Percentiles rank a stretch among this genome's conserved stretches.
These are phyloP conservation scores for Dorcus parallelipipedus DNA, from an alignment of 2,888 invertebrate genomes.

Conservation along the genomic window DNA sequence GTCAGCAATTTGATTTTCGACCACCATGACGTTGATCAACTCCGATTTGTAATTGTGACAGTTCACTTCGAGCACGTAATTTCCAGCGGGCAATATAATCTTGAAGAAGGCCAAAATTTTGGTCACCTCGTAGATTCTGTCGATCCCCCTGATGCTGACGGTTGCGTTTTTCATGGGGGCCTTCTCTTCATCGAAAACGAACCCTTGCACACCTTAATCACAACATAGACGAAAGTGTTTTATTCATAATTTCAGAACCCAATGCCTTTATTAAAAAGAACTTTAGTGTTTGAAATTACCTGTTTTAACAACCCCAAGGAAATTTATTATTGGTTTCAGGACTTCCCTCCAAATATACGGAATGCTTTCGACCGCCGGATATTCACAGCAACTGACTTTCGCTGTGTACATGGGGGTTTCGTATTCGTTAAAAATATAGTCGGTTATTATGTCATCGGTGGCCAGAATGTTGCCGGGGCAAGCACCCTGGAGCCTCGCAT, in stretches of 20 bases:
- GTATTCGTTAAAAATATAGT: conserved; percentile 60
- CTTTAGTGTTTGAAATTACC: conserved; percentile 45
- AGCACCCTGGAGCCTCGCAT: conserved; percentile 38
- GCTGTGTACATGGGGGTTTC: conserved; percentile 66
- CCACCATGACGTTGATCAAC: conserved; percentile 31
- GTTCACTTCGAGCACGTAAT: conserved; percentile 60
- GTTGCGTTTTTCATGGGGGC: conserved; percentile 68
- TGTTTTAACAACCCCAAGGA: conserved; percentile 60
- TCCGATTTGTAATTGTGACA: conserved; percentile 60
- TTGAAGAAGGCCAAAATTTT: conserved; percentile 70
- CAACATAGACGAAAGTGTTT: background rate
- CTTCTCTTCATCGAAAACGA: conserved; percentile 62
- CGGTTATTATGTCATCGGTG: conserved; percentile 54
- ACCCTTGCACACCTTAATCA: conserved; percentile 65
- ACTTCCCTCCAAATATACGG: conserved; percentile 70
- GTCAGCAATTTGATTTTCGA: background rate
- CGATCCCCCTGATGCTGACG: conserved; percentile 61
- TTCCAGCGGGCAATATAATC: conserved; percentile 66
- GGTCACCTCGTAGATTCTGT: conserved; percentile 59
- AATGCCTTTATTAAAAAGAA: no score
- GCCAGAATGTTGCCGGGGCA: conserved; percentile 41
- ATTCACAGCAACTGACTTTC: conserved; percentile 79
- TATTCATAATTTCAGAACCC: no score
- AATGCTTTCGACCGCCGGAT: conserved; percentile 66
- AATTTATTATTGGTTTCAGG: conserved; percentile 60